Evolutionary conservation across 2,888 invertebrate genomes (phyloP).

Genomic region (Stegana nigrithorax): DNA sequence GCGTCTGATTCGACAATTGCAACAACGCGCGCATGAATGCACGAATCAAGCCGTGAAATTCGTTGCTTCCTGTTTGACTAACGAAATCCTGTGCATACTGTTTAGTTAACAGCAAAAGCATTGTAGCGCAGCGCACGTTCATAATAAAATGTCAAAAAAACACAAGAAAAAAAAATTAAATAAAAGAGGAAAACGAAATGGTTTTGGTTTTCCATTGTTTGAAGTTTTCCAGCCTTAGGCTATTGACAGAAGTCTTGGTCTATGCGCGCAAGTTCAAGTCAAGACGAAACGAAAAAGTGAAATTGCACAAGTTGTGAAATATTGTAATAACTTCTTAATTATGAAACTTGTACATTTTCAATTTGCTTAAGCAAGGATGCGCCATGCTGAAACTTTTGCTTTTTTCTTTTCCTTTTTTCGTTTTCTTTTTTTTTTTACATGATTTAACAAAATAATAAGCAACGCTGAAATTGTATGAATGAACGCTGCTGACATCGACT

Average conservation of each 20-base stretch:
- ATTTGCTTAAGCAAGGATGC: no score
- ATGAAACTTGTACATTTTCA: no score
- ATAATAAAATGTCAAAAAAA: constrained; percentile 2
- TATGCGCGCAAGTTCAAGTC: constrained; percentile 35
- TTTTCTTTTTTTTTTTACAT: no score
- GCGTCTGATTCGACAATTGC: background rate
- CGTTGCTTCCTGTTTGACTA: constrained; percentile 60
- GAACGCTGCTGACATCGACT: no score
- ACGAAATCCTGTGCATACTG: constrained; percentile 23
- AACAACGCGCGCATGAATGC: constrained; percentile 2
- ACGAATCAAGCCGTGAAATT: constrained; percentile 36
- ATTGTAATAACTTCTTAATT: constrained; percentile 12
- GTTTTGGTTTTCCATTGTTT: constrained; percentile 41
- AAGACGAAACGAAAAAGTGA: constrained; percentile 43
- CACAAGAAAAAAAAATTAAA: constrained; percentile 6
- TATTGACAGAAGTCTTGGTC: constrained; percentile 46
- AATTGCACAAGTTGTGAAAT: constrained; percentile 43
- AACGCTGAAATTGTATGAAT: no score
- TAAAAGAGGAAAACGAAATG: constrained; percentile 11
- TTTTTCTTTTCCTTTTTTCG: no score
- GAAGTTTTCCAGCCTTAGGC: constrained; percentile 36
- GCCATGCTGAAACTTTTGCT: no score
- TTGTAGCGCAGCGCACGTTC: no score
- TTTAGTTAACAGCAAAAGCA: no score
- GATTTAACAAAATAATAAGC: no score